Conservation (phyloP, 2,113 vertebrate genomes). For the Mormoops blainvillei region DNA sequence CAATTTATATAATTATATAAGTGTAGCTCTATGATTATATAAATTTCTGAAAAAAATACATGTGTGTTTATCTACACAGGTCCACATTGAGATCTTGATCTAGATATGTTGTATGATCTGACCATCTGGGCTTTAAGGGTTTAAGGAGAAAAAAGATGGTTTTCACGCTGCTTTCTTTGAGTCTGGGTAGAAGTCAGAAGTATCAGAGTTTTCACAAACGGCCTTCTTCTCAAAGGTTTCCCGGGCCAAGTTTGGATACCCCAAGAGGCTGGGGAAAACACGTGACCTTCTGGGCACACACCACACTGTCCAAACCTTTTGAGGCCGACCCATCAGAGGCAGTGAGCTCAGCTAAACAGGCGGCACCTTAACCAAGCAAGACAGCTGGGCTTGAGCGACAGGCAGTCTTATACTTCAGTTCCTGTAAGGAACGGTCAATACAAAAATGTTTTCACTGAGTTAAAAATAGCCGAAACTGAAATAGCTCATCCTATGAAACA, state of each 20-base stretch:
- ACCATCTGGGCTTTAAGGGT: neutral
- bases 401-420: slow-evolving; percentile 42
- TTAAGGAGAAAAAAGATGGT: slow-evolving; percentile 24
- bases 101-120: neutral
- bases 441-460: slow-evolving; percentile 60
- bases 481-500: slow-evolving; percentile 69
- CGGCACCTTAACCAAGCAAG: neutral
- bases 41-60: neutral
- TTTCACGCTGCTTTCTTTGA: slow-evolving; percentile 39
- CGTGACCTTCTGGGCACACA: neutral
- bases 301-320: neutral
- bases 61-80: neutral
- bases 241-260: slow-evolving; percentile 28
- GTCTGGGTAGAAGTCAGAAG: neutral
- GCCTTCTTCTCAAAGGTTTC: slow-evolving; percentile 44
- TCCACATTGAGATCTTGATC: neutral
- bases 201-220: neutral
- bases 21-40: neutral
- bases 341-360: neutral
- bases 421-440: slow-evolving; percentile 48
- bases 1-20: neutral
- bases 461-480: slow-evolving; percentile 77
- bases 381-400: slow-evolving; percentile 5
- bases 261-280: slow-evolving; percentile 1
- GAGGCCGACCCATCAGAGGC: neutral